Conservation (phyloP, 2,888 invertebrate genomes). For the Drosophila nr. fundita region DNA sequence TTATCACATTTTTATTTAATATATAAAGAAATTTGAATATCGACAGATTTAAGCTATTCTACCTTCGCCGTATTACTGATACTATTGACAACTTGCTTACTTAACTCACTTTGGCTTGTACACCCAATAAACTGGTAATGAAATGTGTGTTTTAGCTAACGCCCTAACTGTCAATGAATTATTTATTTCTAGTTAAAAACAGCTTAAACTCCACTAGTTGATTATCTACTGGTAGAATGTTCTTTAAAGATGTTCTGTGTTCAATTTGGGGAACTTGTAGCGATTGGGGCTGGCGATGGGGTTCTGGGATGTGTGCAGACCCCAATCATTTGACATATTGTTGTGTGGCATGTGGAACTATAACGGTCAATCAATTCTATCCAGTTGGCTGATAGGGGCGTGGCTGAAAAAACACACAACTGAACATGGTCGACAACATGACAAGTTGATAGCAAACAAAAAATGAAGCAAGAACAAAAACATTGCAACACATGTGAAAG, state of each 20-base stretch:
- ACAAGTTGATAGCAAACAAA: constrained; percentile 15
- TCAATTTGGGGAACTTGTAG: neutral
- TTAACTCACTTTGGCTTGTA: neutral
- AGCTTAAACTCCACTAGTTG: neutral
- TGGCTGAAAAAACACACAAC: neutral
- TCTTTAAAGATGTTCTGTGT: neutral
- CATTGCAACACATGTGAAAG: neutral
- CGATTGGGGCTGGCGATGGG: neutral
- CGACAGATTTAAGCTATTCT: neutral
- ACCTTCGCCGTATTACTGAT: neutral
- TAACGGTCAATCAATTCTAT: constrained; percentile 37
- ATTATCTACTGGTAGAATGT: neutral
- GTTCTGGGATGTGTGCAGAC: neutral
- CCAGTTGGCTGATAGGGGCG: neutral
- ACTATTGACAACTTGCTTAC: neutral
- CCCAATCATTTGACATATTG: neutral
- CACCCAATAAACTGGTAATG: neutral
- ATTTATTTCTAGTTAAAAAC: neutral
- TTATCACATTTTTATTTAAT: neutral
- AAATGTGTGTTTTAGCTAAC: neutral
- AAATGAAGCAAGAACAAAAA: neutral
- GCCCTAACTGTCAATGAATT: neutral
- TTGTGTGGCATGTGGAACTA: constrained; percentile 14
- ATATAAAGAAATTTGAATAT: neutral
- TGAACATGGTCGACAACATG: constrained; percentile 25